Evolutionary conservation across 1,140 invertebrate species (phyloP), one percentile per base, ranked within the genome.

Genomic region (Diprion similis): DNA sequence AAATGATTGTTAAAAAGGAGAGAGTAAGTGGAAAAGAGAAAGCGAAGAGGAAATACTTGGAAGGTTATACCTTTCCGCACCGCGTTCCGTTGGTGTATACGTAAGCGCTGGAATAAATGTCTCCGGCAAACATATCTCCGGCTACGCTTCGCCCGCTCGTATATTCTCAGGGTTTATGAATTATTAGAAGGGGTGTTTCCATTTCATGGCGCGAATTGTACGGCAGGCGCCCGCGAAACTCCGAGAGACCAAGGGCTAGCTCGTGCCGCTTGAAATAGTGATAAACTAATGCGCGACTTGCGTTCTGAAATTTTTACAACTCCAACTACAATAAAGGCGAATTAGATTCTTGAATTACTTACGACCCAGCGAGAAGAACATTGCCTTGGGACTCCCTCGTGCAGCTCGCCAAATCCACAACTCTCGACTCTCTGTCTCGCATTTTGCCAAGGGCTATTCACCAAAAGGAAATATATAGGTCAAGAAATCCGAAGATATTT

Each of bases 291-390:
- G 51, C 51, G 51, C 51, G 51, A 59, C 8, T 13, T 13, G 51
- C n/a, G 51, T 17, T 59, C 51, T 59, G 51, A 59, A 59, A 59
- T 59, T 59, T 59, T 59, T 59, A 59, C 51, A 59, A 59, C 51
- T 59, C 51, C 11, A 59, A 59, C 51, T 59, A 59, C 51, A 9
- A 59, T 59, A 59, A 59, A 59, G 51, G 51, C 51, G 51, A 59
- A 59, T 59, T 59, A 59, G 51, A 59, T 59, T 59, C 51, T 59
- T 59, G 51, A 59, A 59, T 59, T 59, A 59, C 51, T 59, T 59
- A 59, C 9, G n/a, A 59, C 11, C 51, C 51, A 13, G 11, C 51
- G 51, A 13, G 8, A 59, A 59, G 51, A 59, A 59, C 51, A 59
- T 59, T 59, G 51, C 51, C 51, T 59, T 59, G 51, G 51, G 51